phyloP scores from a whole-genome alignment of 2,113 vertebrate species.

The Ceyx cyanopectus region DNA sequence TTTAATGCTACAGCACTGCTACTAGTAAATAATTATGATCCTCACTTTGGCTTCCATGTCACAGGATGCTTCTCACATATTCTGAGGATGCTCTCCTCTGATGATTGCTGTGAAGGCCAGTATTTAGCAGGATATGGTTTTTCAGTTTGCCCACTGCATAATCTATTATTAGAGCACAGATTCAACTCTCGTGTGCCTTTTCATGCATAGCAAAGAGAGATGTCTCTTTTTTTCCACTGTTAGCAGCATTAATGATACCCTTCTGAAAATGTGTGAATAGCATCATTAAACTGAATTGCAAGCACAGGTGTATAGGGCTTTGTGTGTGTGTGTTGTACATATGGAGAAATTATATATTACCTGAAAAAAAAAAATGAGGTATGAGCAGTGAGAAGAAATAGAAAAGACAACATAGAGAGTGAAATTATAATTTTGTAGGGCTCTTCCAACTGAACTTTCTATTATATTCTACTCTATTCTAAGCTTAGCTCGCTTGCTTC shows the following conservation, averaged over 20 bases:
- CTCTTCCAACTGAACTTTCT: background rate
- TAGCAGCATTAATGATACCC: slow-evolving; percentile 28
- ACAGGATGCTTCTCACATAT: background rate
- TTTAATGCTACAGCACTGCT: background rate
- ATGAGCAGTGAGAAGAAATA: background rate
- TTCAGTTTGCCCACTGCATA: slow-evolving; percentile 6
- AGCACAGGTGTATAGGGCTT: background rate
- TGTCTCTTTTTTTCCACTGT: background rate
- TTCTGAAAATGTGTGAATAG: slow-evolving; percentile 29
- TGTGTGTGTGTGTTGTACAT: background rate
- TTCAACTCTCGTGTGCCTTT: background rate
- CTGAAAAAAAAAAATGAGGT: background rate
- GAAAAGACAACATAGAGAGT: background rate
- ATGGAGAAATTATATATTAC: background rate
- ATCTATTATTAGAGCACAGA: background rate
- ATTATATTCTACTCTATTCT: background rate
- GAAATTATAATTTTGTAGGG: background rate
- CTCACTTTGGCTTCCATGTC: background rate
- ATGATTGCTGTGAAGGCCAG: background rate
- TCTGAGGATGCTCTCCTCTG: background rate
- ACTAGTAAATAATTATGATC: background rate
- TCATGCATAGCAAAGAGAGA: background rate
- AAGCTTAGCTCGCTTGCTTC: background rate
- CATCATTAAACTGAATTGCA: background rate
- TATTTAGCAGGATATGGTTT: slow-evolving; percentile 14